Conservation (phyloP, 2,888 invertebrate genomes). For the Drosophila rubida region DNA sequence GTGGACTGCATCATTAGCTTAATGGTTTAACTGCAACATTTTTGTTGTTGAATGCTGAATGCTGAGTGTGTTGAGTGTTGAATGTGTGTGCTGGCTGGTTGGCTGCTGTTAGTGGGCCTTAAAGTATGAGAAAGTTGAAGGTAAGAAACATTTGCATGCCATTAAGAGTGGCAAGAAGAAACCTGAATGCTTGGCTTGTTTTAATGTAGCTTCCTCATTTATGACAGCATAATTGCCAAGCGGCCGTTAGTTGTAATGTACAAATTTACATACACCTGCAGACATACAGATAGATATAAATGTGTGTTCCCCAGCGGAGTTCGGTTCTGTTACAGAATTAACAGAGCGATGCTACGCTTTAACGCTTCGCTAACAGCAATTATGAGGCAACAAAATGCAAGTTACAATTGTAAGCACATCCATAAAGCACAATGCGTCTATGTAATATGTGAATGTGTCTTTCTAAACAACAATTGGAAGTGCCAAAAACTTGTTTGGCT, state of each 20-base stretch:
- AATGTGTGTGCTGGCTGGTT: constrained; percentile 3
- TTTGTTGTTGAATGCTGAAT: not conserved
- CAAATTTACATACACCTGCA: constrained; percentile 41
- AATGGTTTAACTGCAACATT: constrained; percentile 56
- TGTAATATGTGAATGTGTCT: constrained; percentile 2
- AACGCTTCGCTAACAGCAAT: constrained; percentile 72
- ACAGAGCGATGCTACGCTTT: constrained; percentile 71
- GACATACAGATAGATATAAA: constrained; percentile 12
- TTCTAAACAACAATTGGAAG: constrained; percentile 11
- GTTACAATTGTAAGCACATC: constrained; percentile 21
- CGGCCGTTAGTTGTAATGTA: constrained; percentile 50
- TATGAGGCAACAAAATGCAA: constrained; percentile 61
- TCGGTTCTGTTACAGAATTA: constrained; percentile 63
- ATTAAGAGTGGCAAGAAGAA: constrained; percentile 42
- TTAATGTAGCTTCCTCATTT: constrained; percentile 55
- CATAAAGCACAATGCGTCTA: not conserved
- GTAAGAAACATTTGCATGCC: constrained; percentile 66
- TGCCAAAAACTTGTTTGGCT: constrained; percentile 35
- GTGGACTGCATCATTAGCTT: constrained; percentile 58
- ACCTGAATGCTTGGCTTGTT: constrained; percentile 59
- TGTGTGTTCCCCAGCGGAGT: constrained; percentile 13
- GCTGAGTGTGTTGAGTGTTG: constrained; percentile 14
- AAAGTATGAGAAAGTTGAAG: constrained; percentile 66
- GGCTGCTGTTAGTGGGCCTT: constrained; percentile 6
- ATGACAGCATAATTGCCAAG: constrained; percentile 71